Base-by-base conservation (phyloP, 2,888 invertebrate species). In the Seira musarum region DNA sequence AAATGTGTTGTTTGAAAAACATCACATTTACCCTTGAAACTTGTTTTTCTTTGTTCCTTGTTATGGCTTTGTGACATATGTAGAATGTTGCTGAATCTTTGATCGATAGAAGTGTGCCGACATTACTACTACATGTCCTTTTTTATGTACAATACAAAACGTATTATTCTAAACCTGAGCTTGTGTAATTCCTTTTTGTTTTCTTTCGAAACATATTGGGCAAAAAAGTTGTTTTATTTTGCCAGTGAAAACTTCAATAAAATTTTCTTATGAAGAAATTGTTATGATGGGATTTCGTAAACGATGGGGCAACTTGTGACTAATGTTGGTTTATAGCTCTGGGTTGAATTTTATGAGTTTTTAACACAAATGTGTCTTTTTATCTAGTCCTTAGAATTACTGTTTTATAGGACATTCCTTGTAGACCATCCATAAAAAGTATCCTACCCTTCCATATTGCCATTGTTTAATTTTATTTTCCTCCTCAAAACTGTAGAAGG, bases 401-500 rank as follows among this genome's bases (percentile, higher is more conserved):
- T 40, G 40, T 40, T 40, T 40, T 40, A 40, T 40, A 8, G 40
- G 13, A 40, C 40, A 40, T 40, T 40, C 40, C 40, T 40, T 40
- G 6, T 40, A 40, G 13, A 40, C 40, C 40, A 6, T 40, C 6
- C 40, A 40, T 40, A 40, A 40, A 40, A 40, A 6, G 40, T 40
- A 6, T 40, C 40, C 13, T 13, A 8, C 40, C n/a, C n/a, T n/a
- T n/a, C n/a, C n/a, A n/a, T n/a, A n/a, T n/a, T n/a, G n/a, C n/a
- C 40, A 49, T n/a, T 64, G 22, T 67, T 67, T n/a, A n/a, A 15
- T 46, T 49, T 21, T 46, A 13, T 35, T 64, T 17, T 64, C 21
- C 6, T 21, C 15, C 64, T 13, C 10, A n/a, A 63, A 81, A 67
- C 80, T 79, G n/a, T 81, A 93, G 92, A 89, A 89, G 3, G 93